Conservation (phyloP, 2,113 vertebrate species). For the Melozone crissalis region DNA sequence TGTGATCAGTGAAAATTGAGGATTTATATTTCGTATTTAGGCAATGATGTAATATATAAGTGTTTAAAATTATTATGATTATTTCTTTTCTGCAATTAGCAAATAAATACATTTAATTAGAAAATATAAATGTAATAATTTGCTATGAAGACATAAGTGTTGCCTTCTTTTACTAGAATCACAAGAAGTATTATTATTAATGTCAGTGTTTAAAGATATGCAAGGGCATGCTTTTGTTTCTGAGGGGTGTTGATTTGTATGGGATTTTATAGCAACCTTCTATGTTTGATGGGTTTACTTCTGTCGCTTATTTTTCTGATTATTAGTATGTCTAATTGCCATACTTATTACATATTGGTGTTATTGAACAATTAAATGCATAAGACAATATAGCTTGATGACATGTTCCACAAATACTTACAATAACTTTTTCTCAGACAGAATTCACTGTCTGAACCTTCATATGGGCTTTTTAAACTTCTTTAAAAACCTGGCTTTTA, state of each 20-base stretch:
- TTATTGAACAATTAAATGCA: not conserved
- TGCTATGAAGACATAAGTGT: not conserved
- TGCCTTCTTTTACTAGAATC: not conserved
- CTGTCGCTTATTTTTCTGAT: not conserved
- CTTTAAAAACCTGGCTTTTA: not conserved
- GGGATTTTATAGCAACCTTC: not conserved
- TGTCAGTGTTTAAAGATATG: not conserved
- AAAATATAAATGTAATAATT: not conserved
- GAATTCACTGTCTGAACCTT: not conserved
- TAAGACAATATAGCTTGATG: not conserved
- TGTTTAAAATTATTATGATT: not conserved
- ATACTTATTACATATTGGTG: not conserved
- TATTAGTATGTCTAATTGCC: not conserved
- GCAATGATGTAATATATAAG: not conserved
- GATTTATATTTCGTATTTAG: not conserved
- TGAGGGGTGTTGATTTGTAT: not conserved
- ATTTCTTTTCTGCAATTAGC: not conserved
- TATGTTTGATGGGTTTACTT: not conserved
- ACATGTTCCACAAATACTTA: not conserved
- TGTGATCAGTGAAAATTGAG: not conserved
- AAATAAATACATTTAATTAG: not conserved
- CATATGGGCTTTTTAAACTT: not conserved
- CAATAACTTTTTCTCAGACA: not conserved
- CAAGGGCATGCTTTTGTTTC: not conserved
- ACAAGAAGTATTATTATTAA: not conserved